A percentile compares a stretch with the other conserved stretches of the same genome.
Conservation (phyloP, 2,113 vertebrate genomes). For the Podarcis cretensis region DNA sequence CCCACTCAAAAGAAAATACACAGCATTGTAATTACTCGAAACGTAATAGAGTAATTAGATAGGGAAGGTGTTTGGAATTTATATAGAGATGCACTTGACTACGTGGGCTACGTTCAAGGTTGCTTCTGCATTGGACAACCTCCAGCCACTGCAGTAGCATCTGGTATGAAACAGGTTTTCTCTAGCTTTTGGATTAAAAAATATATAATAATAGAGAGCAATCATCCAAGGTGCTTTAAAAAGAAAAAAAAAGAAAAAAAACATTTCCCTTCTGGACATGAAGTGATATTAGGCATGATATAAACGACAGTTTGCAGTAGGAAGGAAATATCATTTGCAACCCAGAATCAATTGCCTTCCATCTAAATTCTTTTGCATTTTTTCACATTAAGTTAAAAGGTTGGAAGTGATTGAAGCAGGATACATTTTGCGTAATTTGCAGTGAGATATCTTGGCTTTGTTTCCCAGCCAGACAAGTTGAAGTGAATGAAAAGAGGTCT, state of each 20-base stretch:
- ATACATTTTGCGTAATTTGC: conserved; percentile 15
- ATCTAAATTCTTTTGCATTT: conserved; percentile 38
- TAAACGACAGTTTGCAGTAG: conserved; percentile 43
- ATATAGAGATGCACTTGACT: conserved; percentile 31
- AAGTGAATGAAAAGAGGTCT: conserved; percentile 39
- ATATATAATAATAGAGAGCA: conserved; percentile 9
- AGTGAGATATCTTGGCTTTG: conserved; percentile 41
- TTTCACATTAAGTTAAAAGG: conserved; percentile 54
- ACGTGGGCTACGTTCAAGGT: conserved; percentile 28
- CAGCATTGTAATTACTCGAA: conserved; percentile 44
- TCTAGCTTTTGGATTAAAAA: conserved; percentile 44
- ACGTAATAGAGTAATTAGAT: conserved; percentile 42
- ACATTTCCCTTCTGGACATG: conserved; percentile 39
- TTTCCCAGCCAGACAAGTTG: conserved; percentile 23
- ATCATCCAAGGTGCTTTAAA: neutral
- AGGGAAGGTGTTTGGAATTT: conserved; percentile 48
- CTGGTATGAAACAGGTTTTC: conserved; percentile 40
- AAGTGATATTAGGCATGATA: neutral
- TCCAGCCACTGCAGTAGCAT: conserved; percentile 49
- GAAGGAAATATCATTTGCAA: conserved; percentile 32
- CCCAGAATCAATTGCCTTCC: conserved; percentile 30
- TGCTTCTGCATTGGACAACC: conserved; percentile 46
- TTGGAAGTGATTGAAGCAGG: conserved; percentile 16
- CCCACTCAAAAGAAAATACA: conserved; percentile 57
- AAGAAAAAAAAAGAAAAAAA: neutral